Conservation (phyloP, 2,113 vertebrate species). For the Bagarius yarrelli region DNA sequence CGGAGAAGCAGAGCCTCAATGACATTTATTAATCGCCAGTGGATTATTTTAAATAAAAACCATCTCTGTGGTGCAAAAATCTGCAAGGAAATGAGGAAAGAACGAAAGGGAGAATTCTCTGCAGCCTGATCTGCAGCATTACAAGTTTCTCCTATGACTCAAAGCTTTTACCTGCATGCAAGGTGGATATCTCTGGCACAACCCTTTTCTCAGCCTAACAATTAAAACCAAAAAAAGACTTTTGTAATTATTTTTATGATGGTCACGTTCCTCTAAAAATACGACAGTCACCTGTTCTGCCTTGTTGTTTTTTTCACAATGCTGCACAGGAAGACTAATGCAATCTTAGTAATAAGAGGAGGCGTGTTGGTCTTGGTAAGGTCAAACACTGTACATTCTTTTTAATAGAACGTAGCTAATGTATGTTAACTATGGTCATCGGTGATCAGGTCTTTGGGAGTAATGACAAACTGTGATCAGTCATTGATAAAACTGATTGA, state of each 20-base stretch:
- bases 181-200: conserved; percentile 32
- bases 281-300: conserved; percentile 1
- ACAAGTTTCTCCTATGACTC: conserved; percentile 48
- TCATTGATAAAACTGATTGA: neutral
- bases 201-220: conserved; percentile 30
- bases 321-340: neutral
- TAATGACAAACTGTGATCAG: neutral
- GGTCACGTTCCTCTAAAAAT: conserved; percentile 2
- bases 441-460: neutral
- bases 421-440: neutral
- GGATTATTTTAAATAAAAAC: conserved; percentile 66
- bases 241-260: conserved; percentile 29
- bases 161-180: conserved; percentile 48
- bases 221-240: neutral
- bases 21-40: conserved; percentile 66
- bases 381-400: conserved; percentile 42
- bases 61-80: conserved; percentile 39
- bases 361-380: conserved; percentile 30
- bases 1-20: conserved; percentile 44
- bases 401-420: neutral
- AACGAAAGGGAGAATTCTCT: conserved; percentile 21
- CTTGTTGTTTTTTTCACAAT: neutral
- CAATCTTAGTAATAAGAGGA: conserved; percentile 16
- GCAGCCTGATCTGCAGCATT: conserved; percentile 58
- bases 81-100: neutral